Evolutionary conservation across 2,113 vertebrate species (phyloP), one percentile per base, ranked within the genome.

Genomic region (Eudyptes chrysolophus): DNA sequence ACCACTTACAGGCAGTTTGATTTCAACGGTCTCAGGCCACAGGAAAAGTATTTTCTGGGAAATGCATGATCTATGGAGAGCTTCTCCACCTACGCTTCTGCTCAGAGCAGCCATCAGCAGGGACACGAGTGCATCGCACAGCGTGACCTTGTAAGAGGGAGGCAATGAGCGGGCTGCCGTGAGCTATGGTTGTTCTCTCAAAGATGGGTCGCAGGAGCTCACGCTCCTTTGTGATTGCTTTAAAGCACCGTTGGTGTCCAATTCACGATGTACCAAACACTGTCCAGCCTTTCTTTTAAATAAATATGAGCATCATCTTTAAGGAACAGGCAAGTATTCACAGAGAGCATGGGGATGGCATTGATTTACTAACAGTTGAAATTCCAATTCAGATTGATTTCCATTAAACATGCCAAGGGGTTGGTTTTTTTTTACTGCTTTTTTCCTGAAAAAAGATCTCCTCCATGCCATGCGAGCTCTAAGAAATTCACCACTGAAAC

Each of bases 341-440:
- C 44, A 69, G 76, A 57, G 36, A 95, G 40, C 12, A 0, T 19
- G 26, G 87, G 94, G 65, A 97, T 95, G 96, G 97, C 93, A 96
- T 96, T 92, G 94, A 97, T 96, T 96, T 97, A 93, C 90, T 78
- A 88, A 72, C 84, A 95, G 96, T 36, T 86, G 75, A 96, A 96
- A 90, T 94, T 96, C 86, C 94, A 94, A 21, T 95, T 96, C 62
- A 80, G 82, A 91, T 86, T 66, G 57, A 94, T 97, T 97, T 97
- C 94, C 93, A 94, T 91, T 32, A 84, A 95, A 91, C 80, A 83
- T 93, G 90, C 92, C 96, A 96, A 96, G 49, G 61, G 38, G 38
- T 34, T 40, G 38, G 38, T 16, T 34, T 64, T 46, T 83, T 77
- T 92, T 74, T 34, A 71, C 58, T 65, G 1, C 5, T 72, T 89